phyloP scores from a whole-genome alignment of 2,797 vertebrate genomes.

The Bradypodion pumilum region DNA sequence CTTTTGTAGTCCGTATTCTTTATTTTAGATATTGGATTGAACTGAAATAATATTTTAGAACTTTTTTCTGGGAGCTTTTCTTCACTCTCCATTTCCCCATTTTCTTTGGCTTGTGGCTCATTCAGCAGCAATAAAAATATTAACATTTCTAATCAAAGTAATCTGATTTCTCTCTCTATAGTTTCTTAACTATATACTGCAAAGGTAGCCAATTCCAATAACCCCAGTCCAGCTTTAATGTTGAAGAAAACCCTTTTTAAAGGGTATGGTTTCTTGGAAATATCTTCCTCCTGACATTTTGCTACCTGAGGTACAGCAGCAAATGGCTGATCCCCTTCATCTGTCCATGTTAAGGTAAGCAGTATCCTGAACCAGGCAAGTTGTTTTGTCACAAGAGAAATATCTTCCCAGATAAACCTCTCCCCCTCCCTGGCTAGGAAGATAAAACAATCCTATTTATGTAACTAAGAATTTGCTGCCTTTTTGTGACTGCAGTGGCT shows the following conservation, averaged over 20 bases:
- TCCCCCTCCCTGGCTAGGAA: too few relatives aligned
- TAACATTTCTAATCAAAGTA: conserved; percentile 21
- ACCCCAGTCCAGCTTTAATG: neutral
- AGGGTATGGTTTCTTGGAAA: neutral
- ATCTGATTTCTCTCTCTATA: too few relatives aligned
- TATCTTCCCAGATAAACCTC: too few relatives aligned
- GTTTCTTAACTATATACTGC: conserved; percentile 10
- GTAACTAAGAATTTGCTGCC: too few relatives aligned
- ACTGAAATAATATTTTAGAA: conserved; percentile 66
- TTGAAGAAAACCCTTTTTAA: neutral
- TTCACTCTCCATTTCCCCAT: conserved; percentile 24
- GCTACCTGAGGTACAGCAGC: too few relatives aligned
- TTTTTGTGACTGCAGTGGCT: too few relatives aligned
- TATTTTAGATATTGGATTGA: conserved; percentile 76
- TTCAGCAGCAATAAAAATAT: conserved; percentile 54
- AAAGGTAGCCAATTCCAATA: neutral
- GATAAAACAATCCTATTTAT: too few relatives aligned
- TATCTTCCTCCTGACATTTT: too few relatives aligned
- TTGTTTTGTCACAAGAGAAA: too few relatives aligned
- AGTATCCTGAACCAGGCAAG: too few relatives aligned
- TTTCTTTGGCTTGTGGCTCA: conserved; percentile 39
- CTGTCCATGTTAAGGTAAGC: too few relatives aligned
- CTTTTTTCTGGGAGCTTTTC: conserved; percentile 53
- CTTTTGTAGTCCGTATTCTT: conserved; percentile 78
- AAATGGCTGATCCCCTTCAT: too few relatives aligned